Evolutionary conservation across 2,888 invertebrate species (phyloP).

Genomic region (Autographa pulchrina): DNA sequence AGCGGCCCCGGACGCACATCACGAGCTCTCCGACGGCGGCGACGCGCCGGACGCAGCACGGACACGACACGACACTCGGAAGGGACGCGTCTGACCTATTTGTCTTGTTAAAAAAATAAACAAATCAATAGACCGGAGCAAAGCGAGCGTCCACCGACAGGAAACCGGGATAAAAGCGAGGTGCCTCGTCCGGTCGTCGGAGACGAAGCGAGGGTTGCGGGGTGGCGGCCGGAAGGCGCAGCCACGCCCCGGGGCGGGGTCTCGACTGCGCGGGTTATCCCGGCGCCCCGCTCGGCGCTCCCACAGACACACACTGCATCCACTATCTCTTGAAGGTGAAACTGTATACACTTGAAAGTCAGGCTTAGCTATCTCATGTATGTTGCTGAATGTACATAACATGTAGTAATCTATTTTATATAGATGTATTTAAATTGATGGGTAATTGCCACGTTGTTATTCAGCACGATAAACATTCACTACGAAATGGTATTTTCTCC

Average conservation of each 20-base stretch:
- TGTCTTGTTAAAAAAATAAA: slow-evolving; percentile 87
- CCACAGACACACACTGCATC: slow-evolving; percentile 26
- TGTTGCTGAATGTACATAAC: slow-evolving; percentile 6
- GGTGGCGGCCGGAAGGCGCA: slow-evolving; percentile 54
- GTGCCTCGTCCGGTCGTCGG: slow-evolving; percentile 74
- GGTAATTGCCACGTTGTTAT: too few species aligned
- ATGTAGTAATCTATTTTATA: too few species aligned
- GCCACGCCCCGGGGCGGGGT: slow-evolving; percentile 73
- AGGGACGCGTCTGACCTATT: slow-evolving; percentile 76
- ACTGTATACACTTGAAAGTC: slow-evolving; percentile 36
- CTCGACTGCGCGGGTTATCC: slow-evolving; percentile 69
- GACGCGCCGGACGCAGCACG: slow-evolving; percentile 60
- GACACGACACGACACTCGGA: slow-evolving; percentile 70
- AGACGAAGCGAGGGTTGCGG: slow-evolving; percentile 60
- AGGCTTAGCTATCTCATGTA: slow-evolving; percentile 17
- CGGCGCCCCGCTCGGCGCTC: slow-evolving; percentile 46
- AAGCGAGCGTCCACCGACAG: slow-evolving; percentile 87
- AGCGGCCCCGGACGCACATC: slow-evolving; percentile 59
- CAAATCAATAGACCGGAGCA: slow-evolving; percentile 86
- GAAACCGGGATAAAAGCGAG: slow-evolving; percentile 88
- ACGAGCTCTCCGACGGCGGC: slow-evolving; percentile 56
- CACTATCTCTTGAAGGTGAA: slow-evolving; percentile 46
- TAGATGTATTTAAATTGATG: too few species aligned
- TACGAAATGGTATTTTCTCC: too few species aligned
- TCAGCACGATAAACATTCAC: too few species aligned